These are phyloP conservation scores for Coelogynopora nodosa DNA, from an alignment of 2,888 invertebrate species.

Conservation along the genomic window DNA sequence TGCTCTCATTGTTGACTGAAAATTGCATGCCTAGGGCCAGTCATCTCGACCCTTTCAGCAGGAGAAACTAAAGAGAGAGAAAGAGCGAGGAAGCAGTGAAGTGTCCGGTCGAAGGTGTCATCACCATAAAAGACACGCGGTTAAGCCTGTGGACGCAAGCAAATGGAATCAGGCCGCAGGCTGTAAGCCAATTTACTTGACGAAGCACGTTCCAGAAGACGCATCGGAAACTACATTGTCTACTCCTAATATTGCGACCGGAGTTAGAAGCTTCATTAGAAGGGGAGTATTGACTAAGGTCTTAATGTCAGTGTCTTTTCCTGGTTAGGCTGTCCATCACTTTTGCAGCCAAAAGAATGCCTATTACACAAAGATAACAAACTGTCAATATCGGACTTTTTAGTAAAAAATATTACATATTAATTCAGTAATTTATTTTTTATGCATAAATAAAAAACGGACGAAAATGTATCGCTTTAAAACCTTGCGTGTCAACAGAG, in stretches of 20 bases:
- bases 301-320: background rate
- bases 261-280: background rate
- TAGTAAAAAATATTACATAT: no score
- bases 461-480: background rate
- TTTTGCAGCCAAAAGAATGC: background rate
- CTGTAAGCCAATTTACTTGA: background rate
- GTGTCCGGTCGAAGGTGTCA: background rate
- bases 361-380: no score
- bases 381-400: no score
- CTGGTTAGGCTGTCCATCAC: background rate
- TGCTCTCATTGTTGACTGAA: background rate
- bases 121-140: background rate
- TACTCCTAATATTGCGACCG: background rate
- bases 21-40: background rate
- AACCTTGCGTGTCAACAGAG: background rate
- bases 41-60: background rate
- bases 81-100: background rate
- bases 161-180: background rate
- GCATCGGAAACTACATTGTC: slow-evolving; percentile 18
- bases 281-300: background rate
- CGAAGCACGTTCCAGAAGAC: background rate
- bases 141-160: background rate
- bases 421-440: no score
- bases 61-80: no score
- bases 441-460: no score